Percentiles rank a stretch among this genome's conserved stretches.
These are phyloP conservation scores for Acanthosoma haemorrhoidale DNA, from an alignment of 2,888 invertebrate species.

Conservation along the genomic window DNA sequence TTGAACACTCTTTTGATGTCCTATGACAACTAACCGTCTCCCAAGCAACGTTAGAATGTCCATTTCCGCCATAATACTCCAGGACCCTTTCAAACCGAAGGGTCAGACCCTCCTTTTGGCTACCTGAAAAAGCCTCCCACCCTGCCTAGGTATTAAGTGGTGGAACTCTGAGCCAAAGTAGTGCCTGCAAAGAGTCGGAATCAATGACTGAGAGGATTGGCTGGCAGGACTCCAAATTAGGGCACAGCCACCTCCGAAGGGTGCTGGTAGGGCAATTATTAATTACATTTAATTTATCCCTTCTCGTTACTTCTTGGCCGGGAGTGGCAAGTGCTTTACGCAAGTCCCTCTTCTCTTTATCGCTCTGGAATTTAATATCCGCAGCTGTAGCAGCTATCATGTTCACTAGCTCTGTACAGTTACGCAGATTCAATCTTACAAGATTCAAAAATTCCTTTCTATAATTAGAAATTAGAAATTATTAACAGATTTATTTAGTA, in stretches of 20 bases:
- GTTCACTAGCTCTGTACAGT: no score
- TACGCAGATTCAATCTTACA: no score
- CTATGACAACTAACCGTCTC: no score
- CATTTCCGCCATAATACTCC: no score
- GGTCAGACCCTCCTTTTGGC: no score
- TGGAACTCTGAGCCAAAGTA: neutral
- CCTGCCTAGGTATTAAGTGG: neutral
- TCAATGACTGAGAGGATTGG: neutral
- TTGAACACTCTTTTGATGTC: no score
- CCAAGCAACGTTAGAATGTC: no score
- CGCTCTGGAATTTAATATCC: neutral
- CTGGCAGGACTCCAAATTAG: neutral
- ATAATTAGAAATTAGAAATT: no score
- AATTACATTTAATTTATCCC: conserved; percentile 14
- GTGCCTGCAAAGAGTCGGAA: neutral
- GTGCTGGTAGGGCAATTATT: neutral
- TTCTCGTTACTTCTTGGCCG: neutral
- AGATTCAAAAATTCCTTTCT: no score
- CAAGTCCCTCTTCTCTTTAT: neutral
- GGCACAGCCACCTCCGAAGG: neutral
- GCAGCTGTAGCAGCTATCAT: no score
- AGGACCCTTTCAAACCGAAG: no score
- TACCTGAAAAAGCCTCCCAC: conserved; percentile 18
- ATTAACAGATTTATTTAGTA: no score
- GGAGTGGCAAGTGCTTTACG: neutral